A percentile compares a stretch with the other conserved stretches of the same genome.
These are phyloP conservation scores for Megamerina dolium DNA, from an alignment of 2,888 invertebrate species.

Conservation along the genomic window DNA sequence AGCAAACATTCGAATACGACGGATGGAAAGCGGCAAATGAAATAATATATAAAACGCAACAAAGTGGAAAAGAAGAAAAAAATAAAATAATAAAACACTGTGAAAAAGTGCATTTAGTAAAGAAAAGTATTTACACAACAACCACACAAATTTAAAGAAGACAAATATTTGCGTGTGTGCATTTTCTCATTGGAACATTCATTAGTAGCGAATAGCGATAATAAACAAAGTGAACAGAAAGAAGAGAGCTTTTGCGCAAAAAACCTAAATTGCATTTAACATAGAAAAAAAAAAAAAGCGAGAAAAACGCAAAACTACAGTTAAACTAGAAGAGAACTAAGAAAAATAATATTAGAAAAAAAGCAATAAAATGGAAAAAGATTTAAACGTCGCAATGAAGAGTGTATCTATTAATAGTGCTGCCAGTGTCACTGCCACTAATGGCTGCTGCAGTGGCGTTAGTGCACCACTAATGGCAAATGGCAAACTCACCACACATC, in stretches of 20 bases:
- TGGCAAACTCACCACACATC: constrained; percentile 19
- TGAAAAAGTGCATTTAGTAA: not conserved
- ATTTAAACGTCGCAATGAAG: constrained; percentile 44
- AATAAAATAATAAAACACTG: constrained; percentile 6
- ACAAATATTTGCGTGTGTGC: too few relatives aligned
- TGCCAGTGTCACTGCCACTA: constrained; percentile 21
- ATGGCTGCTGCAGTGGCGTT: constrained; percentile 28
- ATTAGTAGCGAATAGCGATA: not conserved
- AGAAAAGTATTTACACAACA: too few relatives aligned
- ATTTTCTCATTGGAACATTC: too few relatives aligned
- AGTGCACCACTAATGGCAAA: constrained; percentile 12
- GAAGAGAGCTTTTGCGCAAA: constrained; percentile 3
- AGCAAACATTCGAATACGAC: constrained; percentile 38
- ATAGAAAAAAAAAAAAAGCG: constrained; percentile 12
- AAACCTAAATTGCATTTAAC: constrained; percentile 7
- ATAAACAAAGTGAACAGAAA: constrained; percentile 3
- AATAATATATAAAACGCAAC: constrained; percentile 13
- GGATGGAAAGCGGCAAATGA: constrained; percentile 22
- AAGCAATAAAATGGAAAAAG: constrained; percentile 41
- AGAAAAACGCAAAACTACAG: constrained; percentile 9
- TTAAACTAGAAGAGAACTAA: too few relatives aligned
- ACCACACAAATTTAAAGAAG: too few relatives aligned
- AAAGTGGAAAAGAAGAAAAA: constrained; percentile 7
- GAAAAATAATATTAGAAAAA: constrained; percentile 8
- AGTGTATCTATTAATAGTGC: constrained; percentile 44